Evolutionary conservation across 2,888 invertebrate genomes (phyloP).

Genomic region (Miltochrista miniata): DNA sequence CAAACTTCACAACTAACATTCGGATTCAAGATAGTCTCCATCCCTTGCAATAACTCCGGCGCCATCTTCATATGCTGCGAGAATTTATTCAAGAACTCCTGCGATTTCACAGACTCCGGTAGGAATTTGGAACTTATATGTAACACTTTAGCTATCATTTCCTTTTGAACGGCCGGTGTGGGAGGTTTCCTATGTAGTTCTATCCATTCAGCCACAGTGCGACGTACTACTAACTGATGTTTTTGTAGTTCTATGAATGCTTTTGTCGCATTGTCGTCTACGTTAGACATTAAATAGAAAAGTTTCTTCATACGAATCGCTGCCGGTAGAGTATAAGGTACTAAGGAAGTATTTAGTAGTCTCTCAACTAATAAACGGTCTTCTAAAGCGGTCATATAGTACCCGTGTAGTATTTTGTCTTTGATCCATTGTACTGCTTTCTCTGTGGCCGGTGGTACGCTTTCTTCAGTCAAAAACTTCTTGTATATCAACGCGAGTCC

Average conservation of each 20-base stretch:
- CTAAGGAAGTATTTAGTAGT: constrained; percentile 95
- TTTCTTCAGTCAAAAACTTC: constrained; percentile 92
- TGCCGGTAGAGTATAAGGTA: constrained; percentile 95
- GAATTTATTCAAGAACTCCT: constrained; percentile 93
- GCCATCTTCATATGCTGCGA: constrained; percentile 91
- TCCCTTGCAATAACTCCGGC: constrained; percentile 86
- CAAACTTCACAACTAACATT: constrained; percentile 97
- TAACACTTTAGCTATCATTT: constrained; percentile 86
- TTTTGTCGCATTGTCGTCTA: constrained; percentile 97
- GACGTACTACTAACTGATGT: constrained; percentile 92
- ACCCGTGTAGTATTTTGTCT: constrained; percentile 96
- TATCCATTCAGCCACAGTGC: constrained; percentile 93
- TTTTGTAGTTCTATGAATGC: constrained; percentile 93
- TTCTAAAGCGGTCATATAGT: constrained; percentile 93
- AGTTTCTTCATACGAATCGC: constrained; percentile 96
- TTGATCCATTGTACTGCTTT: constrained; percentile 98
- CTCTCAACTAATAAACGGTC: constrained; percentile 96
- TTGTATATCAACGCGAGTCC: constrained; percentile 97
- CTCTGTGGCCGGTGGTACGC: constrained; percentile 91
- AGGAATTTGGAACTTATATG: constrained; percentile 90
- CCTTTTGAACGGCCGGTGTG: constrained; percentile 87
- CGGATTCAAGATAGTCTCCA: constrained; percentile 94
- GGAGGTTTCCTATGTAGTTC: constrained; percentile 90
- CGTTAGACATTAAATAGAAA: constrained; percentile 95
- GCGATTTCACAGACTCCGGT: constrained; percentile 96